Evolutionary conservation across 2,113 vertebrate species (phyloP), one percentile per base, ranked within the genome.

Genomic region (Nansenia antarctica): DNA sequence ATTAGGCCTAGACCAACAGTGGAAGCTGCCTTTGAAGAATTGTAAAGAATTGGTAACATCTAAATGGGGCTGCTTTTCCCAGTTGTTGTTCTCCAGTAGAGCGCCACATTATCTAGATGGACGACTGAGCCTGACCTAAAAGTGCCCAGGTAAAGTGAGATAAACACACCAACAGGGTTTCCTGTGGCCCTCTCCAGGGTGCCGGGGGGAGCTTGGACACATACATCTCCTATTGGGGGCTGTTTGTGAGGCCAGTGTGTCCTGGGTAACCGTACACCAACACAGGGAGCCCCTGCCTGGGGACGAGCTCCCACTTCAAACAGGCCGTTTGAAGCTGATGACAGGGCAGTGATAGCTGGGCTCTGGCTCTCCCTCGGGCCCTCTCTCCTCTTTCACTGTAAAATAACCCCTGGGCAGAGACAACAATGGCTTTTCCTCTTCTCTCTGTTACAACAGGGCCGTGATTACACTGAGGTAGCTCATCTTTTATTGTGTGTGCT

Each of bases 311-410:
- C 74, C 81, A 86, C 88, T 87, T 92, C 86, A 91, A 91, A 91
- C 78, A 64, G 73, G 57, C 80, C 60, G 78, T 88, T 90, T 90
- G 84, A 91, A 88, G 86, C 87, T 81, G 86, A 90, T 89, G 86
- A 90, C 89, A 88, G 82, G 74, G 81, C 77, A 70, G 85, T 86
- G 83, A 87, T 54, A 82, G 77, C 82, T 78, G 84, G 78, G 59
- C 80, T 74, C 72, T 59, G 54, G 79, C 71, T 82, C 60, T 39
- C 79, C 82, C 80, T 79, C 32, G 27, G 83, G 81, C 82, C 70
- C 55, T 73, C 54, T 72, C 70, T 76, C 72, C 58, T 84, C 68
- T 88, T 83, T 87, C 75, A 84, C 59, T 80, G 73, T 73, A 85
- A 82, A 82, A 49, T 73, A 86, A 84, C 77, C 87, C 82, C 76